phyloP scores from a whole-genome alignment of 2,888 invertebrate genomes.

The Hyalella azteca region DNA sequence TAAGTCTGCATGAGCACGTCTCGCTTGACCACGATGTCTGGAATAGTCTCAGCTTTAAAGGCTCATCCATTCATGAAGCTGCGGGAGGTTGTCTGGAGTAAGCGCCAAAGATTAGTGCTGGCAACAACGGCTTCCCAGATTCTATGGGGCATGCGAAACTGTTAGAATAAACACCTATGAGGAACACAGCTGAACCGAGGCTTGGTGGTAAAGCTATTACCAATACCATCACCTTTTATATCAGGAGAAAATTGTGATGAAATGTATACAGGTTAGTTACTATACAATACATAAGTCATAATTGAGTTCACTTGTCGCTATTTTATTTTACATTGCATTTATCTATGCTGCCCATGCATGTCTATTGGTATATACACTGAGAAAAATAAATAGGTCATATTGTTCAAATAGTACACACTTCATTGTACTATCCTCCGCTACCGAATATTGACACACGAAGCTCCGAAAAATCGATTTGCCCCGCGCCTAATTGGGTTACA shows the following conservation, averaged over 20 bases:
- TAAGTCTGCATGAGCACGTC: slow-evolving; percentile 30
- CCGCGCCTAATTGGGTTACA: too few species aligned
- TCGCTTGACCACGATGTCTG: background rate
- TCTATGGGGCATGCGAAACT: slow-evolving; percentile 30
- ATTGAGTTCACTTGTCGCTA: background rate
- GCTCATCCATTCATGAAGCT: slow-evolving; percentile 26
- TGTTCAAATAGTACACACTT: too few species aligned
- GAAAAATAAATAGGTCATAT: too few species aligned
- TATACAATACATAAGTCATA: too few species aligned
- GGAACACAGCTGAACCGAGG: slow-evolving; percentile 5
- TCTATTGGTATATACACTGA: slow-evolving; percentile 26
- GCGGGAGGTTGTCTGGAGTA: slow-evolving; percentile 25
- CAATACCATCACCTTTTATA: too few species aligned
- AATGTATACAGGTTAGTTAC: too few species aligned
- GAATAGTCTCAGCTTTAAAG: background rate
- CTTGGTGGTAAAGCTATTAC: too few species aligned
- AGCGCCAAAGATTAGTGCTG: slow-evolving; percentile 30
- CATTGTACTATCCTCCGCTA: too few species aligned
- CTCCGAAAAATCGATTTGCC: too few species aligned
- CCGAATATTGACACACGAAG: too few species aligned
- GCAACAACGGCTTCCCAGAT: slow-evolving; percentile 9
- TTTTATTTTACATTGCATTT: background rate
- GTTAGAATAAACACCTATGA: slow-evolving; percentile 25
- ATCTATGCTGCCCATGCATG: background rate
- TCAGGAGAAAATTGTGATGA: too few species aligned